Evolutionary conservation across 1,140 invertebrate genomes (phyloP), one percentile per base, ranked within the genome.

Genomic region (Ridgeia piscesae): DNA sequence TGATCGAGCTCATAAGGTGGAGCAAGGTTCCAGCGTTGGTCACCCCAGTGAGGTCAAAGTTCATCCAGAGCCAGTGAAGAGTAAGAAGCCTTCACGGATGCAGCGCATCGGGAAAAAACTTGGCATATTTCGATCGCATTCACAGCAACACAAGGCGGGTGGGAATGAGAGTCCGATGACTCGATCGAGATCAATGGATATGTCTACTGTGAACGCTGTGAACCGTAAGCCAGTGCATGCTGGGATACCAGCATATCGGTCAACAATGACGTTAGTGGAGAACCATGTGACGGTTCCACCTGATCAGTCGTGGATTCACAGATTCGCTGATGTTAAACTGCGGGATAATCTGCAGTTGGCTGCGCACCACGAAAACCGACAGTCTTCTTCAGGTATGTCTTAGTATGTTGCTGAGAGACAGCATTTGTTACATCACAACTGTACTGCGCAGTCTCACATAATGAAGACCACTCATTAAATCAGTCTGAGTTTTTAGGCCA

Each of bases 161-260:
- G 34, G n/a, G 17, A 33, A 33, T 17, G 88, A 34, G 34, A 35
- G 35, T 90, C 89, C 0, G n/a, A 35, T 91, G 91, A 35, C 34
- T 6, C 6, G 91, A 21, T 48, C 91, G 35, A 91, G 48, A 91
- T 91, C 91, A 14, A 91, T 91, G 91, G 91, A 91, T 34, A 35
- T 77, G 58, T 77, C 17, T 77, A 77, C 58, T 27, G 58, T 77
- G 17, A 77, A 77, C 93, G n/a, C 93, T 92, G 58, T 94, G 93
- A 91, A 93, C 91, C 33, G 89, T 0, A 91, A 88, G 89, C 92
- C 89, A 88, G 89, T 92, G 92, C 92, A 92, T 92, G 35, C 92
- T 91, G 34, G 93, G 93, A 27, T 93, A 92, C 17, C 92, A 93
- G 91, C 94, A 21, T 77, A 77, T 77, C 14, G 58, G 58, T 77